Percentiles rank a stretch among this genome's conserved stretches.
Evolutionary conservation across 1,140 invertebrate species (phyloP).

Genomic region (roundworm (Caenorhabditis elegans)): WBcel235 BX284602.5:6358001-6358500

Average conservation of each 20-base stretch:
- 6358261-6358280: background rate
- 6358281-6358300: background rate
- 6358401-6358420: no score
- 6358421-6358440: no score
- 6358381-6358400: no score
- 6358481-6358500: no score
- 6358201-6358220: slow-evolving; percentile 3
- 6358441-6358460: no score
- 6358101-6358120: slow-evolving; percentile 9
- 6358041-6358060: background rate
- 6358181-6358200: background rate
- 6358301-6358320: no score
- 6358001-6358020: no score
- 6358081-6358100: background rate
- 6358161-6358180: slow-evolving; percentile 8
- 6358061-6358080: background rate
- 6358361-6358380: no score
- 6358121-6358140: background rate
- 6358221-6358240: slow-evolving; percentile 3
- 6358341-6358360: no score
- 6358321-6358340: no score
- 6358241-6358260: background rate
- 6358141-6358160: slow-evolving; percentile 18
- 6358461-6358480: no score
- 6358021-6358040: background rate